Conservation (phyloP, 1,140 invertebrate genomes). For the Zaprionus kolodkinae region DNA sequence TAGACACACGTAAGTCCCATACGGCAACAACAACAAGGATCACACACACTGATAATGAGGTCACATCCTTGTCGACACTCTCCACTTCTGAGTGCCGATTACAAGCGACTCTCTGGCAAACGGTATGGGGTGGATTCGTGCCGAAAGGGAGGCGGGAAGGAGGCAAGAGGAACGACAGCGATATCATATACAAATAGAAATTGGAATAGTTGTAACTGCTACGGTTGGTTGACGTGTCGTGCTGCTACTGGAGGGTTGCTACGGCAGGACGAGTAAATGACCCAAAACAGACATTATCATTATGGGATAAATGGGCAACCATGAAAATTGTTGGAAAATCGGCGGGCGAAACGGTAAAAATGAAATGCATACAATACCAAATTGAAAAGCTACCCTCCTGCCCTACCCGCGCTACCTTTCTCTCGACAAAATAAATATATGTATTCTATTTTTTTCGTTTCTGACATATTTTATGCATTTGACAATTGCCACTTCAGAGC, state of each 20-base stretch:
- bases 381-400: constrained; percentile 38
- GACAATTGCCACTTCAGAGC: constrained; percentile 63
- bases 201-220: constrained; percentile 26
- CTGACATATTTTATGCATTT: constrained; percentile 78
- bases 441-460: constrained; percentile 24
- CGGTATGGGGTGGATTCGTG: constrained; percentile 12
- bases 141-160: neutral
- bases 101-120: neutral
- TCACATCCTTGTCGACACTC: constrained; percentile 29
- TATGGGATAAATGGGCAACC: constrained; percentile 59
- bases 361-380: constrained; percentile 69
- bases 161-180: neutral
- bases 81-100: neutral
- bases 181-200: constrained; percentile 7
- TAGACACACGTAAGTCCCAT: neutral
- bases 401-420: neutral
- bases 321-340: constrained; percentile 65
- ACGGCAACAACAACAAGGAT: constrained; percentile 10
- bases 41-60: constrained; percentile 33
- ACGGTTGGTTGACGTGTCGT: constrained; percentile 20
- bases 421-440: constrained; percentile 14
- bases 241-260: constrained; percentile 23
- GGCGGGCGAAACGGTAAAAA: constrained; percentile 43
- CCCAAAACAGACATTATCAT: constrained; percentile 75
- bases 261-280: constrained; percentile 50